phyloP scores from a whole-genome alignment of 1,140 invertebrate species.

The Armadillidium nasatum region DNA sequence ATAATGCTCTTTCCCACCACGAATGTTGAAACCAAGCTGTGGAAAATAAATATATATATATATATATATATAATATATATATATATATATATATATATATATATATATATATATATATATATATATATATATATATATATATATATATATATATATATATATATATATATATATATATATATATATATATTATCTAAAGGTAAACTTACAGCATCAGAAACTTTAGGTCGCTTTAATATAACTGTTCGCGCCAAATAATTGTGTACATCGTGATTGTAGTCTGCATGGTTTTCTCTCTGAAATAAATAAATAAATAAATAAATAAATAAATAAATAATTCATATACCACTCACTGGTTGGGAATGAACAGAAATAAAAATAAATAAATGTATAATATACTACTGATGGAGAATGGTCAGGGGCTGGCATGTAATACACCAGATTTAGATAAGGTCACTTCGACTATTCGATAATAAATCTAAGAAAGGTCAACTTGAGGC shows the following conservation, averaged over 20 bases:
- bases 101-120: neutral
- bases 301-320: neutral
- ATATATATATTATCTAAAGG: neutral
- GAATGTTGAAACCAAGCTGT: slow-evolving; percentile 51
- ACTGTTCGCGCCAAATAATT: slow-evolving; percentile 26
- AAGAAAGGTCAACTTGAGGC: too few relatives aligned
- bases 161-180: slow-evolving; percentile 3
- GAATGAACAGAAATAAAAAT: slow-evolving; percentile 2
- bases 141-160: neutral
- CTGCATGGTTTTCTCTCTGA: slow-evolving; percentile 30
- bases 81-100: neutral
- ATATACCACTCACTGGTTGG: too few relatives aligned
- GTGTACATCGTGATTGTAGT: slow-evolving; percentile 29
- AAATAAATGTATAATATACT: too few relatives aligned
- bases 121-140: neutral
- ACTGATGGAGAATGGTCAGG: too few relatives aligned
- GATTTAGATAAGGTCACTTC: too few relatives aligned
- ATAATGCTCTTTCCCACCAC: slow-evolving; percentile 50
- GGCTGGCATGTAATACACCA: too few relatives aligned
- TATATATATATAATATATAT: neutral
- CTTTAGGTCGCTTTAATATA: slow-evolving; percentile 25
- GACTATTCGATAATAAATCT: too few relatives aligned
- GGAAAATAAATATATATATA: neutral
- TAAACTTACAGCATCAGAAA: slow-evolving; percentile 36
- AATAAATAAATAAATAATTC: neutral